Base-by-base conservation (phyloP, 2,888 invertebrate genomes). In the Caenorhabditis sp. region DNA sequence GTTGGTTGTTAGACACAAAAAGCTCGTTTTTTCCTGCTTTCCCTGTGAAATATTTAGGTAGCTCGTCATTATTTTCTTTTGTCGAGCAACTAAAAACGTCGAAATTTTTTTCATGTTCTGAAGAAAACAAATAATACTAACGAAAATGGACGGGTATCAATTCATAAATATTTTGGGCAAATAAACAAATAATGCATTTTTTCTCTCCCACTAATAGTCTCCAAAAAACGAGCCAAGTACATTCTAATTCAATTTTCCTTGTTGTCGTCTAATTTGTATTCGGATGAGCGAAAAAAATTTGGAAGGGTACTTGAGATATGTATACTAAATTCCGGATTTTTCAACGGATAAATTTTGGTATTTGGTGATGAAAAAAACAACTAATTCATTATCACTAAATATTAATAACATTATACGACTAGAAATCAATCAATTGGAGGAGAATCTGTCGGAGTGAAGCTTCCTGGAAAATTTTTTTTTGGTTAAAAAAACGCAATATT, bases 391-490 rank as follows among this genome's bases (percentile, higher is more conserved):
- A 66, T 21, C 66, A 55, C 49, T n/a, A n/a, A n/a, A n/a, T n/a
- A n/a, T n/a, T n/a, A n/a, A n/a, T n/a, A n/a, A n/a, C n/a, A n/a
- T n/a, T n/a, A n/a, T n/a, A n/a, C n/a, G n/a, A n/a, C n/a, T n/a
- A n/a, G n/a, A n/a, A n/a, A n/a, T n/a, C n/a, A n/a, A 17, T 17
- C 17, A 17, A 5, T 43, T 43, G 3, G 60, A n/a, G n/a, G n/a
- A 37, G 19, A 70, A 50, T n/a, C 59, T 49, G 49, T 65, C 60
- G 0, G 64, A 51, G 58, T 67, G 66, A 4, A 71, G 71, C 54
- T 66, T 67, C 27, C 70, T 70, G 58, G 43, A 69, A 57, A 43
- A 27, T 17, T 4, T 5, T 36, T 36, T 12, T 36, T 36, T 36
- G 36, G 36, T 36, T 5, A 36, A 36, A 36, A 36, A 36, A 36